phyloP scores from a whole-genome alignment of 2,797 vertebrate genomes.

The Pipistrellus kuhlii region DNA sequence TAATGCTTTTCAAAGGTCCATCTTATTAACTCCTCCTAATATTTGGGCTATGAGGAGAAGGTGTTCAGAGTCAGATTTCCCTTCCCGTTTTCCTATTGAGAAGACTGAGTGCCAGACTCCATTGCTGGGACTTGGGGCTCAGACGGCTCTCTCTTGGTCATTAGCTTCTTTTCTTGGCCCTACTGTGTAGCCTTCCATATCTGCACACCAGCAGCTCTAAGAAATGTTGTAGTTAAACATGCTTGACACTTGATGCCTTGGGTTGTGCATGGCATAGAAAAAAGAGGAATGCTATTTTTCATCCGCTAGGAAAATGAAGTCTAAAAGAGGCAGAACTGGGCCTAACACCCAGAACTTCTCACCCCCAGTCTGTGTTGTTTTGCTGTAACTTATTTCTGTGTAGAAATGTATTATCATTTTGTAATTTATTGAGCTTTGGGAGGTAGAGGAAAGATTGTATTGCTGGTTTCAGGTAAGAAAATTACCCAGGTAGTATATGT shows the following conservation, averaged over 20 bases:
- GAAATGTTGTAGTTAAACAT: neutral
- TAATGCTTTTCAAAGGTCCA: neutral
- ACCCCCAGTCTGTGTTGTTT: neutral
- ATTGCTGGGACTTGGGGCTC: neutral
- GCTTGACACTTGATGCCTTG: neutral
- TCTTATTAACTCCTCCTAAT: neutral
- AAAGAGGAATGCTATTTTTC: neutral
- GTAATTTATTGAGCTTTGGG: neutral
- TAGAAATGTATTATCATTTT: neutral
- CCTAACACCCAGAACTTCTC: neutral
- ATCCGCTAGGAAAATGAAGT: neutral
- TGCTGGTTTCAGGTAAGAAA: neutral
- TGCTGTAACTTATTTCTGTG: neutral
- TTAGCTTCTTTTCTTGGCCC: neutral
- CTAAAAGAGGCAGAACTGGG: neutral
- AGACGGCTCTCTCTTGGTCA: neutral
- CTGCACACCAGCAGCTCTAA: neutral
- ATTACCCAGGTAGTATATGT: neutral
- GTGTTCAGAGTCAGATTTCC: neutral
- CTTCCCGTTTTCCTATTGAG: neutral
- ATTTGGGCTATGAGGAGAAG: neutral
- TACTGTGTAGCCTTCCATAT: neutral
- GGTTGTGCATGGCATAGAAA: neutral
- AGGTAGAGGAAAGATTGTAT: neutral
- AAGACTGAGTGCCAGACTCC: neutral